Evolutionary conservation across 2,888 invertebrate genomes (phyloP), one percentile per base, ranked within the genome.

Genomic region (Drosophila koepferae): DNA sequence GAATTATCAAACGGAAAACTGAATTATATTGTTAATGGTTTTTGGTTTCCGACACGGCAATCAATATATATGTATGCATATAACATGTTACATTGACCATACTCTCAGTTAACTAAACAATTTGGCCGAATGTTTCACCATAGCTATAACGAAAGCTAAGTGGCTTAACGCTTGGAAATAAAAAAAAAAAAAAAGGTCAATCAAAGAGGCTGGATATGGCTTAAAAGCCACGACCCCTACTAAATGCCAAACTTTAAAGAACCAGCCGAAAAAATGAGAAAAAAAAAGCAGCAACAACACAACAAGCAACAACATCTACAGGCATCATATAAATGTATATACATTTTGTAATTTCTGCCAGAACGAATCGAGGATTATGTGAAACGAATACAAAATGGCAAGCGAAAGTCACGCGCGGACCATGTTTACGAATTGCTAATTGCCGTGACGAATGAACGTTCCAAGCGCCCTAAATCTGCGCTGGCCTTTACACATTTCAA

Each of bases 81-180:
- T 36, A 18, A 12, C 51, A 63, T 56, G 23, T 44, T 31, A 12
- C 28, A 16, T 40, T 28, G 61, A 34, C 23, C 34, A 51, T 18
- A 14, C 38, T 28, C 38, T 55, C 23, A 34, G 41, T 28, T 36
- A 58, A 23, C 48, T 54, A 31, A 20, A 40, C 63, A 62, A 44
- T 74, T 74, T 58, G 46, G 8, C 38, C 58, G 4, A 56, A 48
- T 10, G 44, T 63, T 18, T 44, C 48, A 46, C 2, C 55, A 58
- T 36, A 74, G 63, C 61, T 61, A 59, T 36, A 72, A 53, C 58
- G 48, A 79, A 61, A 59, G 40, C 59, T 79, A 79, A 79, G 75
- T 70, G 16, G 62, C 75, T 77, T 76, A 74, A 31, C 44, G 51
- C 40, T 53, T 18, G 23, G 16, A 10, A 40, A 6, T 43, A 43